Conservation (phyloP, 2,888 invertebrate genomes). For the Eustalomyia histrio region DNA sequence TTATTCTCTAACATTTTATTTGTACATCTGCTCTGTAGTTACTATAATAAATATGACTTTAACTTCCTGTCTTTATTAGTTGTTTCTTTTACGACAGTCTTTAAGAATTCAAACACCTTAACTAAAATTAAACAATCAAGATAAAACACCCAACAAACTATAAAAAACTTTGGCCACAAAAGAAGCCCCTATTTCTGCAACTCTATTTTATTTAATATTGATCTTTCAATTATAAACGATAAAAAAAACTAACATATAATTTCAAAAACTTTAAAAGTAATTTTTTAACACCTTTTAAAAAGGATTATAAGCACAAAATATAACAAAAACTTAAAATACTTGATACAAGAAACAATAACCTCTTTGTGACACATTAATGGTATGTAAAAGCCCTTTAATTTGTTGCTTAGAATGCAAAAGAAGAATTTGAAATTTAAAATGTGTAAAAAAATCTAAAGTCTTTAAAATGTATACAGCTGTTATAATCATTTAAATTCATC, state of each 20-base stretch:
- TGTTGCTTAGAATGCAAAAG: background rate
- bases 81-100: background rate
- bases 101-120: constrained; percentile 49
- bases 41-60: constrained; percentile 50
- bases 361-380: constrained; percentile 13
- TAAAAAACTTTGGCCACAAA: background rate
- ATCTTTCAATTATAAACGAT: constrained; percentile 48
- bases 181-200: background rate
- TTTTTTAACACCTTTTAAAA: constrained; percentile 41
- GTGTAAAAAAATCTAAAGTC: background rate
- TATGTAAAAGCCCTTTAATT: constrained; percentile 29
- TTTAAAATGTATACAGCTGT: constrained; percentile 18
- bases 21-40: constrained; percentile 33
- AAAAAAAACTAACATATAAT: constrained; percentile 36
- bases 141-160: constrained; percentile 34
- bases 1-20: constrained; percentile 34
- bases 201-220: constrained; percentile 16
- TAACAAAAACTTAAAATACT: constrained; percentile 2
- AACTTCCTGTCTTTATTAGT: constrained; percentile 54
- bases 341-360: background rate
- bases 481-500: constrained; percentile 4
- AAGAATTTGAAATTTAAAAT: background rate
- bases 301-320: background rate
- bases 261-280: constrained; percentile 32
- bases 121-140: constrained; percentile 37